phyloP scores from a whole-genome alignment of 2,888 invertebrate genomes.

The Trachelus stipa region DNA sequence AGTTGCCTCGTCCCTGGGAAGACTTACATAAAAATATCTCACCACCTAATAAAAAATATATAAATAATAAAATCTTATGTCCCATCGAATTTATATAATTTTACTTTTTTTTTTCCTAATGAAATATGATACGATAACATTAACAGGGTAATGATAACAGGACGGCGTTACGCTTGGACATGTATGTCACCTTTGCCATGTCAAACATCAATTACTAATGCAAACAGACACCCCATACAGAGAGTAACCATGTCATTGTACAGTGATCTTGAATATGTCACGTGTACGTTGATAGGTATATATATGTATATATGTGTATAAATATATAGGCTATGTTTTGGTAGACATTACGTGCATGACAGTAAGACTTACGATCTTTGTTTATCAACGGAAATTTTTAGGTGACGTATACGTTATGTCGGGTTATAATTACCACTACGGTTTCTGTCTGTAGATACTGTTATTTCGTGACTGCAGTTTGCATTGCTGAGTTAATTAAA shows the following conservation, averaged over 20 bases:
- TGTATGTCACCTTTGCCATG: conserved; percentile 37
- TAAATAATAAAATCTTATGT: background rate
- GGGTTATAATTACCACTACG: too few relatives aligned
- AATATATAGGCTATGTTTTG: background rate
- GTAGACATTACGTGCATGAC: background rate
- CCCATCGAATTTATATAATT: background rate
- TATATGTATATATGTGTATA: background rate
- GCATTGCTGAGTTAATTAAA: background rate
- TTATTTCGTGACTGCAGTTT: background rate
- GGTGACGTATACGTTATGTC: background rate
- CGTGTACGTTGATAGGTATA: background rate
- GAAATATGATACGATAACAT: conserved; percentile 1
- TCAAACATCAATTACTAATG: conserved; percentile 57
- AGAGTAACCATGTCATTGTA: background rate
- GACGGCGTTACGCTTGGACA: conserved; percentile 13
- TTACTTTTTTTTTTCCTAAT: background rate
- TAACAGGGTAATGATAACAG: background rate
- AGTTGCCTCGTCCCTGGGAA: background rate
- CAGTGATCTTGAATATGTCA: conserved; percentile 1
- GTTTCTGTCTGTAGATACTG: too few relatives aligned
- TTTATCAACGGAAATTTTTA: background rate
- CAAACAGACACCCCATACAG: conserved; percentile 39
- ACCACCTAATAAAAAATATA: background rate
- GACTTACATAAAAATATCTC: background rate
- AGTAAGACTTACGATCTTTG: background rate